These are phyloP conservation scores for Porphyrio hochstetteri DNA, from an alignment of 2,113 vertebrate species.

Conservation along the genomic window DNA sequence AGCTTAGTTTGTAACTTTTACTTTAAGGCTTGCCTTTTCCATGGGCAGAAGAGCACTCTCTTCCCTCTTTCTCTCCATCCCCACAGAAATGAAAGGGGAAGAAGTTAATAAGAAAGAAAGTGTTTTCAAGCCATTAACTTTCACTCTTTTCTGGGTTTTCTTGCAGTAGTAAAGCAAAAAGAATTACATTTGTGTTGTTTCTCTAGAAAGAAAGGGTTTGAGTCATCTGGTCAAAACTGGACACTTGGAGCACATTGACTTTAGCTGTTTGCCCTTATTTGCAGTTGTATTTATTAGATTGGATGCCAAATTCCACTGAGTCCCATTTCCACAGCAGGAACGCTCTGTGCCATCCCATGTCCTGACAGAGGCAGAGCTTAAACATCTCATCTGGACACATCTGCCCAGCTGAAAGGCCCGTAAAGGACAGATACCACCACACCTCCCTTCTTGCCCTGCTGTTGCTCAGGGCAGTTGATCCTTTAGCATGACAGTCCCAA, in stretches of 20 bases:
- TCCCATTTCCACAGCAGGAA: not conserved
- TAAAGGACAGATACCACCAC: not conserved
- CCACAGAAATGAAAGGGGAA: not conserved
- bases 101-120: not conserved
- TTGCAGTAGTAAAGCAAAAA: not conserved
- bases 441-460: not conserved
- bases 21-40: not conserved
- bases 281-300: not conserved
- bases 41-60: not conserved
- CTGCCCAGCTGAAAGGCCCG: not conserved
- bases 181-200: not conserved
- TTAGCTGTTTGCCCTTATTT: not conserved
- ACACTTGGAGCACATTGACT: not conserved
- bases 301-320: not conserved
- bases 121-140: not conserved
- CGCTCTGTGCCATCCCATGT: not conserved
- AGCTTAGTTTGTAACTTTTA: not conserved
- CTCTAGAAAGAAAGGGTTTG: not conserved
- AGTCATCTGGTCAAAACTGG: not conserved
- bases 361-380: not conserved
- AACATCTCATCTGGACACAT: not conserved
- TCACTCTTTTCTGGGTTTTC: not conserved
- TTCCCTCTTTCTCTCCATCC: not conserved
- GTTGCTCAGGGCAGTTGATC: not conserved
- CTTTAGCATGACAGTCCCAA: not conserved